Base-by-base conservation (phyloP, 2,797 vertebrate species). In the Gallinago solitaria region DNA sequence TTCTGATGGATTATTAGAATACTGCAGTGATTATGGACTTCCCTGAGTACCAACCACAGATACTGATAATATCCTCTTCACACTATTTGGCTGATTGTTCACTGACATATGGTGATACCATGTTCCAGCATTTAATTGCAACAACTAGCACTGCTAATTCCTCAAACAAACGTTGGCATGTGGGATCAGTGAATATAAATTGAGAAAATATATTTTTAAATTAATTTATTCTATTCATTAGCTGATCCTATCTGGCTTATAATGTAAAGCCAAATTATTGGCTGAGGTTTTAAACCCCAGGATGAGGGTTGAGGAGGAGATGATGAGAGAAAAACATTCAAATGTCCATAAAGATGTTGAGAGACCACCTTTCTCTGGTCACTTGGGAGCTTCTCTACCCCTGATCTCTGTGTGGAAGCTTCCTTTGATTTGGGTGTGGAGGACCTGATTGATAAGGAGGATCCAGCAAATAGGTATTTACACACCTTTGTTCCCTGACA, bases 81-180 rank as follows among this genome's bases (percentile, higher is more conserved):
- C 32, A 23, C 35, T 83, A 0, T 75, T 60, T 88, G 71, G 27
- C 33, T 91, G 56, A 67, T 88, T 43, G 43, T 37, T 93, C 81
- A 48, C 50, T 76, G 70, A 81, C 28, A 16, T 50, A 5, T 11
- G 10, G 59, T 32, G 70, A 51, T 82, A 45, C 71, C 6, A 3
- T 16, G 35, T 85, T 83, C 54, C 54, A 80, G 43, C 9, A 48
- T 68, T 92, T 93, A 89, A 96, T 63, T 92, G 74, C 61, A 92
- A 60, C 41, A 74, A 53, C 48, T 79, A 75, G 32, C 63, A 11
- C 54, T 75, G n/a, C 16, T 91, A 56, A 84, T 78, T 79, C 47
- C 50, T 73, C 63, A 80, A 54, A 71, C 10, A 77, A 23, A 68
- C 35, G 16, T 39, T 92, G 24, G 5, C 51, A 6, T 74, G 45